Conservation (phyloP, 2,797 vertebrate genomes). For the Coregonus suidteri region DNA sequence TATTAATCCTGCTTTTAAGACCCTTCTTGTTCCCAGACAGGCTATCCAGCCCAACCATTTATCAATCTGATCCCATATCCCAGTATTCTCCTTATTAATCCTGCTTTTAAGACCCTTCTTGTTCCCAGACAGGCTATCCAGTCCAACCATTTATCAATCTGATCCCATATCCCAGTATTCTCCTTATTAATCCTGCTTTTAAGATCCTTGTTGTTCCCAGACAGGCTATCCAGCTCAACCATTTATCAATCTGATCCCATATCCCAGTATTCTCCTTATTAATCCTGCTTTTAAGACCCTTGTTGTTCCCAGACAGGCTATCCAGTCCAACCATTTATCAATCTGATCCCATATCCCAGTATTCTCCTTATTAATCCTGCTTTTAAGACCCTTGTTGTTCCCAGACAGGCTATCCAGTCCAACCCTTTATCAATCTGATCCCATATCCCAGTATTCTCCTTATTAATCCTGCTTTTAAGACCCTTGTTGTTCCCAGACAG, state of each 20-base stretch:
- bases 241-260: not conserved
- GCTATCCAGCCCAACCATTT: no score
- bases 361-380: no score
- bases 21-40: no score
- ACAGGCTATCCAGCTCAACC: not conserved
- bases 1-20: no score
- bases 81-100: no score
- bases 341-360: not conserved
- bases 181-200: not conserved
- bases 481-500: no score
- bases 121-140: no score
- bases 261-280: not conserved
- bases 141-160: no score
- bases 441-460: not conserved
- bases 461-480: no score
- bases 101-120: no score
- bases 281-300: slow-evolving; percentile 8
- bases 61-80: not conserved
- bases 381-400: no score
- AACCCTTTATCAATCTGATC: not conserved
- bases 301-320: not conserved
- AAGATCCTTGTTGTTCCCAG: slow-evolving; percentile 7
- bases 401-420: no score
- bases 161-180: not conserved
- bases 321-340: not conserved